Evolutionary conservation across 2,113 vertebrate species (phyloP).

Genomic region (Entelurus aequoreus): DNA sequence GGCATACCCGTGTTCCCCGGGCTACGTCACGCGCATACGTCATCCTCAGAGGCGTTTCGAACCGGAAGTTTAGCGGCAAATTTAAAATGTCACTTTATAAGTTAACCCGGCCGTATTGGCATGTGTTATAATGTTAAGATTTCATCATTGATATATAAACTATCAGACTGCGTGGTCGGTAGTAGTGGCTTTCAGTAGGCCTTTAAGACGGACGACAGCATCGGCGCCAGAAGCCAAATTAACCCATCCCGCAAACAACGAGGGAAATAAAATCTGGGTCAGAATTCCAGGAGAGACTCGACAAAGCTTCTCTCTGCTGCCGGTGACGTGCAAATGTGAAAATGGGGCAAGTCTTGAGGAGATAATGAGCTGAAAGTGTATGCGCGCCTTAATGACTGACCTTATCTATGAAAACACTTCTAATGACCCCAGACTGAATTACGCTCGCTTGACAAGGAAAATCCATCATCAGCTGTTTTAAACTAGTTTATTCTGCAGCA

Average conservation of each 20-base stretch:
- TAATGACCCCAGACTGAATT: conserved; percentile 15
- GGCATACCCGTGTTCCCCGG: too few relatives aligned
- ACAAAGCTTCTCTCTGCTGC: conserved; percentile 20
- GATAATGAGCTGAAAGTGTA: conserved; percentile 51
- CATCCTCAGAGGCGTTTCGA: too few relatives aligned
- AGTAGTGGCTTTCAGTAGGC: background rate
- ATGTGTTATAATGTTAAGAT: too few relatives aligned
- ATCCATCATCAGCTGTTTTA: background rate
- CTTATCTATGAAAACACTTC: conserved; percentile 39
- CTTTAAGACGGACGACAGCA: background rate
- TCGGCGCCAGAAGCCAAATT: conserved; percentile 1
- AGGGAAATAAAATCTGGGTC: conserved; percentile 51
- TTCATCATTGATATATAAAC: too few relatives aligned
- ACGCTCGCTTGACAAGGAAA: too few relatives aligned
- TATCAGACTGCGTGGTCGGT: too few relatives aligned
- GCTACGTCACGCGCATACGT: too few relatives aligned
- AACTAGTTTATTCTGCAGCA: too few relatives aligned
- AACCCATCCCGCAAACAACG: conserved; percentile 14
- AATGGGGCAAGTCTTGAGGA: conserved; percentile 56
- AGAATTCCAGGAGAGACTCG: conserved; percentile 43
- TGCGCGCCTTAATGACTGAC: conserved; percentile 1
- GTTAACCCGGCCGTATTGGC: too few relatives aligned
- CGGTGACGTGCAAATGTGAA: conserved; percentile 49
- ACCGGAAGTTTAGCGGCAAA: too few relatives aligned
- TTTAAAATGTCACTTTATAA: too few relatives aligned